Percentiles rank a stretch among this genome's conserved stretches.
These are phyloP conservation scores for Idaea dimidiata DNA, from an alignment of 2,888 invertebrate species.

Conservation along the genomic window DNA sequence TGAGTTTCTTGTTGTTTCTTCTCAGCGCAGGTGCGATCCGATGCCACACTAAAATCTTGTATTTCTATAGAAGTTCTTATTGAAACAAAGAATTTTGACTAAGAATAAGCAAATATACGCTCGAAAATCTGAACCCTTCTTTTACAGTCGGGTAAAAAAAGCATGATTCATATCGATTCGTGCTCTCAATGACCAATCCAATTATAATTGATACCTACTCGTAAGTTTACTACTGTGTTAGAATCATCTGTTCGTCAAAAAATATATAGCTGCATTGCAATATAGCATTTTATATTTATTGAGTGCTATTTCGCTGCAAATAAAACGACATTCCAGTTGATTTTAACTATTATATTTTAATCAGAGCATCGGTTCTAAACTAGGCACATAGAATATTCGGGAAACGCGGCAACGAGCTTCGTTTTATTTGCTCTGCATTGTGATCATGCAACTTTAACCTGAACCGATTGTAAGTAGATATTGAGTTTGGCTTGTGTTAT, in stretches of 20 bases:
- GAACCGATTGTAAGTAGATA: slow-evolving; percentile 63
- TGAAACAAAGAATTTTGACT: no score
- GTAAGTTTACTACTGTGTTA: neutral
- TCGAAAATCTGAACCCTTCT: no score
- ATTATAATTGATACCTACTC: neutral
- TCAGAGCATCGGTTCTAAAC: neutral
- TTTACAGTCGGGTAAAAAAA: neutral
- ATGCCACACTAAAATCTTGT: no score
- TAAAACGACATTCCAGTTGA: neutral
- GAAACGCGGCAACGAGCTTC: slow-evolving; percentile 48
- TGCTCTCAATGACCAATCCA: neutral
- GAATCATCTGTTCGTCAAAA: neutral
- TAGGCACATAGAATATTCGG: slow-evolving; percentile 16
- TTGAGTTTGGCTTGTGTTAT: slow-evolving; percentile 51
- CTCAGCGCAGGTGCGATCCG: no score
- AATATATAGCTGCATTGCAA: no score
- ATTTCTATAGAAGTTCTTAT: no score
- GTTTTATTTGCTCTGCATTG: slow-evolving; percentile 67
- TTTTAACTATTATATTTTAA: neutral
- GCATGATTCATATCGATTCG: neutral
- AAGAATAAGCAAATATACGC: no score
- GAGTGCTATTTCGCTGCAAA: neutral
- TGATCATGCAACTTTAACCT: slow-evolving; percentile 71
- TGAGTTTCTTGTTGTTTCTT: no score
- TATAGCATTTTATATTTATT: neutral